Conservation (phyloP, 2,888 invertebrate species). For the Saturnia japonica region DNA sequence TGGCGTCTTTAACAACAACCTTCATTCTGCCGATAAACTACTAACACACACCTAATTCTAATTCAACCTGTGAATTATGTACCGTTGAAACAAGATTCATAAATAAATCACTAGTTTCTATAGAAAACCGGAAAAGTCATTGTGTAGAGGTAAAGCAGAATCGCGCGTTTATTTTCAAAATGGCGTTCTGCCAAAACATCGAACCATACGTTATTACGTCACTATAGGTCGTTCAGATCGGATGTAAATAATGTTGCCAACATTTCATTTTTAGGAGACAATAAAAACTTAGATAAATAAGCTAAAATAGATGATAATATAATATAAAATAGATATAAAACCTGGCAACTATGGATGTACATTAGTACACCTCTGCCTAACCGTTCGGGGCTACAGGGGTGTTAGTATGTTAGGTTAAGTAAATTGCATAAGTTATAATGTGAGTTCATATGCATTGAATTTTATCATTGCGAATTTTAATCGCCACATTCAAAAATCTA, state of each 20-base stretch:
- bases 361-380: no score
- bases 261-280: conserved; percentile 14
- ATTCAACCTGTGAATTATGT: neutral
- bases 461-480: no score
- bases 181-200: conserved; percentile 60
- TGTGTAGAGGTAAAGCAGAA: conserved; percentile 36
- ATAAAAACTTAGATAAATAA: neutral
- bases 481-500: neutral
- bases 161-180: conserved; percentile 62
- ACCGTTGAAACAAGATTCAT: neutral
- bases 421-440: no score
- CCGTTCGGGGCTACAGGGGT: no score
- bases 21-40: neutral
- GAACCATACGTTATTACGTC: conserved; percentile 32
- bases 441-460: no score
- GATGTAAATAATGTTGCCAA: conserved; percentile 36
- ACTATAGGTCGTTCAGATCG: conserved; percentile 23
- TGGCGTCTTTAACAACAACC: neutral
- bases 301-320: neutral
- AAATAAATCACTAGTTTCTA: neutral
- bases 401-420: no score
- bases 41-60: neutral
- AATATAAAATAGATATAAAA: neutral
- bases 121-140: conserved; percentile 49
- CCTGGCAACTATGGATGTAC: no score